Conservation (phyloP, 2,888 invertebrate species). For the Subacronicta megacephala region DNA sequence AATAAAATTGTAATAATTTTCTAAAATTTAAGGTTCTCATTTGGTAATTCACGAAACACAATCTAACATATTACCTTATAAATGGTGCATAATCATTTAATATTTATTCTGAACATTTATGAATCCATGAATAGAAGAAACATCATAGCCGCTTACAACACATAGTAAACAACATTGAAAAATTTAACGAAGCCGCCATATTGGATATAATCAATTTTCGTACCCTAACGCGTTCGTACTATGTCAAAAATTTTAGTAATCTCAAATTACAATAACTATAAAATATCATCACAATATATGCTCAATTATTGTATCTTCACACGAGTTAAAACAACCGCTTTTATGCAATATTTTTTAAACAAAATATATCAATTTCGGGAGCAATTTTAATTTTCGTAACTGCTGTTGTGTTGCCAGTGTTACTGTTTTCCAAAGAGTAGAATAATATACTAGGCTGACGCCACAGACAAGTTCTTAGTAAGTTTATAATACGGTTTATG, state of each 20-base stretch:
- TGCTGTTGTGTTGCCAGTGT: slow-evolving; percentile 21
- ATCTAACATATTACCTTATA: slow-evolving; percentile 38
- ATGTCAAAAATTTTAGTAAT: slow-evolving; percentile 35
- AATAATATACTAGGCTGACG: too few relatives aligned
- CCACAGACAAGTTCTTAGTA: too few relatives aligned
- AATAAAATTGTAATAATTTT: slow-evolving; percentile 37
- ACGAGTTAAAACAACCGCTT: slow-evolving; percentile 17
- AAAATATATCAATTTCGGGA: not conserved
- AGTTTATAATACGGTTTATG: too few relatives aligned
- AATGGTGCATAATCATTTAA: slow-evolving; percentile 12
- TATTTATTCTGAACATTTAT: slow-evolving; percentile 14
- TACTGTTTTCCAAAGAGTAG: too few relatives aligned
- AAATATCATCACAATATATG: slow-evolving; percentile 23
- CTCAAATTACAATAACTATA: slow-evolving; percentile 26
- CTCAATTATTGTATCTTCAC: slow-evolving; percentile 37
- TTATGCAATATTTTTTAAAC: slow-evolving; percentile 37
- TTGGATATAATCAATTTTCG: slow-evolving; percentile 63
- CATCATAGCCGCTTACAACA: slow-evolving; percentile 31
- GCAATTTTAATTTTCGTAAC: not conserved
- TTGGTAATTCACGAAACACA: slow-evolving; percentile 44
- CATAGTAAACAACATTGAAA: slow-evolving; percentile 69
- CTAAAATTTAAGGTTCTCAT: slow-evolving; percentile 36
- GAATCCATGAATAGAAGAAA: slow-evolving; percentile 13
- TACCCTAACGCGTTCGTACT: slow-evolving; percentile 45
- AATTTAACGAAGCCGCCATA: slow-evolving; percentile 73